phyloP scores from a whole-genome alignment of 2,888 invertebrate genomes.

The Aspidiotus destructor region DNA sequence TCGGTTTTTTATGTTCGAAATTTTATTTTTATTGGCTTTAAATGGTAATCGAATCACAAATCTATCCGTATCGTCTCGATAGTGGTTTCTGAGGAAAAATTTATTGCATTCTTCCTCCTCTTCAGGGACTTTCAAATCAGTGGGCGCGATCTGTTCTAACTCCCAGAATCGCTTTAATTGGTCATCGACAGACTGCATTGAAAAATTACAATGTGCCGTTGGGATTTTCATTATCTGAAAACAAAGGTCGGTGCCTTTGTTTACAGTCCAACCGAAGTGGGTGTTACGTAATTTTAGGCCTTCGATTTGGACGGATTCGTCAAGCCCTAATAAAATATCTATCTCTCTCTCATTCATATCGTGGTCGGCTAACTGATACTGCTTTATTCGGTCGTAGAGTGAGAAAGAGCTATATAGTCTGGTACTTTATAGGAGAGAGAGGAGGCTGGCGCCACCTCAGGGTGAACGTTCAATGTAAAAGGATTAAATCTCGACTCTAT shows the following conservation, averaged over 20 bases:
- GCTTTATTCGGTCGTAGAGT: neutral
- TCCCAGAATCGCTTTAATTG: neutral
- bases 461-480: neutral
- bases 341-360: neutral
- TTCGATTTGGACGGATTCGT: neutral
- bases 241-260: no score
- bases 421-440: neutral
- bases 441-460: neutral
- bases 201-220: neutral
- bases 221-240: neutral
- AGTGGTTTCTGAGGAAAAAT: neutral
- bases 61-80: neutral
- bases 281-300: neutral
- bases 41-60: neutral
- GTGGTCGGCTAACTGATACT: neutral
- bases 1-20: no score
- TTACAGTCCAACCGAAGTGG: neutral
- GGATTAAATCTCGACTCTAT: neutral
- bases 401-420: no score
- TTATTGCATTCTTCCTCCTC: neutral
- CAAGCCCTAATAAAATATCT: constrained; percentile 1
- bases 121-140: neutral
- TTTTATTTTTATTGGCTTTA: no score
- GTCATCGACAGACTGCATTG: neutral
- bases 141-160: neutral